Base-by-base conservation (phyloP, 1,140 invertebrate genomes). In the Reticulitermes speratus region DNA sequence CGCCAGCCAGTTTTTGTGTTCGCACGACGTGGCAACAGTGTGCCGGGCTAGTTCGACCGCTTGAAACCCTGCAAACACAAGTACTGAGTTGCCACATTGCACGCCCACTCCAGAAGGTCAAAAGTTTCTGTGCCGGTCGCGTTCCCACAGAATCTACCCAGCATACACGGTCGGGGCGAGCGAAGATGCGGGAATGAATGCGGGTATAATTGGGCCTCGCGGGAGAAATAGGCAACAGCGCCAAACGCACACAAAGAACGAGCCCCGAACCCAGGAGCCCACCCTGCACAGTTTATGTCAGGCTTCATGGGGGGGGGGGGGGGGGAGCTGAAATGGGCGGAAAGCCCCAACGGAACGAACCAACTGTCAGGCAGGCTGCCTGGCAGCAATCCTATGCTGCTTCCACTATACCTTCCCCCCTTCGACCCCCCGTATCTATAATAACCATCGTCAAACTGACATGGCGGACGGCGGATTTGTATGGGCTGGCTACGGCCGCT, bases 71-170 rank as follows among this genome's bases (percentile, higher is more conserved):
- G 52, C 52, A 55, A 55, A 55, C 52, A 55, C 52, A 30, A 25
- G 65, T 0, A 75, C 65, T 25, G 65, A 75, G 65, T 75, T 75
- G 65, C 65, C 65, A 75, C 65, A 75, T 30, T 30, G 65, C 65
- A 75, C 65, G 65, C 65, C 65, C 65, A 75, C 65, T 75, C 65
- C 65, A 75, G 65, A 75, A 75, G 65, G 65, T 75, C 65, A 75
- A 75, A 75, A 75, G 65, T 75, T 75, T 75, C 65, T 11, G n/a
- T 8, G 25, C 25, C 25, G 25, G 25, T 25, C n/a, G 5, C 25
- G n/a, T 25, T 75, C n/a, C 65, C 65, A 25, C 25, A 25, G 25
- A 75, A 75, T 30, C 9, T 75, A 30, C 14, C 65, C 25, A 75
- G 65, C 65, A 30, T 38, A 38, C 38, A 38, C 5, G 38, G 21